These are phyloP conservation scores for Dryocosmus kuriphilus DNA, from an alignment of 2,888 invertebrate genomes.

Conservation along the genomic window DNA sequence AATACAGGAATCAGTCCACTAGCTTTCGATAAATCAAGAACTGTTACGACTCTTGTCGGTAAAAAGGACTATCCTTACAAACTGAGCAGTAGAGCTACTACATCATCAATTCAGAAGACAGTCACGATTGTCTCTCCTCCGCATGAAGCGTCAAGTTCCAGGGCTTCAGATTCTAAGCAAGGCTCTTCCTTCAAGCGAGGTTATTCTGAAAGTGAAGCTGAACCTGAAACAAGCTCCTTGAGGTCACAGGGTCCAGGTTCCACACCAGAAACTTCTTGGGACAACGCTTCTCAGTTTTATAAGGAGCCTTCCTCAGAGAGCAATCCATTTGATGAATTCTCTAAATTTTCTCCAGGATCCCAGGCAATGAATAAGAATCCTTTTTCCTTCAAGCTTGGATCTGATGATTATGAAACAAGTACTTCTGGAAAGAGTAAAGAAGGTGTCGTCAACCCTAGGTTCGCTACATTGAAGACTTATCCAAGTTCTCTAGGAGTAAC, in stretches of 20 bases:
- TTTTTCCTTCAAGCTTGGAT: not conserved
- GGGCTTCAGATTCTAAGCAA: not conserved
- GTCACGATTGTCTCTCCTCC: conserved; percentile 71
- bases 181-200: not conserved
- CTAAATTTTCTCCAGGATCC: not conserved
- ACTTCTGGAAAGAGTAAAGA: not conserved
- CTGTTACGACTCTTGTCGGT: conserved; percentile 52
- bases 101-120: conserved; percentile 61
- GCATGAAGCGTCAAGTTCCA: conserved; percentile 33
- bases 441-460: conserved; percentile 22
- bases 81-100: conserved; percentile 34
- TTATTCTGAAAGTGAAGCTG: conserved; percentile 29
- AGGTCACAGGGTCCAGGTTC: not conserved
- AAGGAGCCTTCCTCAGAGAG: not conserved
- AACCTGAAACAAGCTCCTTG: not conserved
- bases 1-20: conserved; percentile 65
- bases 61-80: conserved; percentile 49
- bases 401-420: not conserved
- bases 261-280: not conserved
- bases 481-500: conserved; percentile 22
- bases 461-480: conserved; percentile 2
- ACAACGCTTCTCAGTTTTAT: not conserved
- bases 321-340: conserved; percentile 3
- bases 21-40: conserved; percentile 61
- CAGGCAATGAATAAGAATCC: not conserved